Evolutionary conservation across 2,888 invertebrate genomes (phyloP), one percentile per base, ranked within the genome.

Genomic region (Hylaea fasciaria): DNA sequence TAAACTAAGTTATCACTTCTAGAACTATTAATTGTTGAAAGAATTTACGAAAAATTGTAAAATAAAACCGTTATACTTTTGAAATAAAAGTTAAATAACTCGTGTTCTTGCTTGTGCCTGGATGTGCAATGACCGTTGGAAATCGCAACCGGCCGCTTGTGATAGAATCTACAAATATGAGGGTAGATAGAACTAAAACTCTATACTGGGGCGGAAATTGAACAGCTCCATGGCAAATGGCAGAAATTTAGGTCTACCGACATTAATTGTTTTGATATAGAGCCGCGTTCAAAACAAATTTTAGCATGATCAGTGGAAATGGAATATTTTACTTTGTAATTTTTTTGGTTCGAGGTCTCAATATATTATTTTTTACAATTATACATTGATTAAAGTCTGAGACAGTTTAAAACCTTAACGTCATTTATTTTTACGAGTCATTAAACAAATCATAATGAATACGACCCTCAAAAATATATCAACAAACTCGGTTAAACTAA

Each of bases 81-180:
- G 9, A 32, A 32, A 32, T 32, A 32, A 32, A 7, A 9, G 28
- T 22, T 10, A 16, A 71, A 71, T 76, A 71, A 76, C 78, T 43
- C 40, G 55, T 80, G 78, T 78, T 73, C 75, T 57, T 68, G 81
- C 79, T 81, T 80, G 85, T 83, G 84, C 72, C 85, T 76, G 77
- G 62, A 66, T 75, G 72, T 82, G 83, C 77, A 91, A 89, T 91
- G 90, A 75, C 62, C 68, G 74, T 72, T 81, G 74, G 62, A 70
- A 81, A 76, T 70, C 58, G 28, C 29, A 73, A 70, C 66, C 68
- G 64, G 49, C 59, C 59, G 61, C 44, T 50, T 60, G 49, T n/a
- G 10, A 41, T 14, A 8, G 57, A 50, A 35, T 58, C 29, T 0
- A 4, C 58, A 16, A 40, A 58, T 64, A 66, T 68, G 62, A 57